Percentiles rank a stretch among this genome's conserved stretches.
phyloP scores from a whole-genome alignment of 2,113 vertebrate species.

The Antigone vipio region DNA sequence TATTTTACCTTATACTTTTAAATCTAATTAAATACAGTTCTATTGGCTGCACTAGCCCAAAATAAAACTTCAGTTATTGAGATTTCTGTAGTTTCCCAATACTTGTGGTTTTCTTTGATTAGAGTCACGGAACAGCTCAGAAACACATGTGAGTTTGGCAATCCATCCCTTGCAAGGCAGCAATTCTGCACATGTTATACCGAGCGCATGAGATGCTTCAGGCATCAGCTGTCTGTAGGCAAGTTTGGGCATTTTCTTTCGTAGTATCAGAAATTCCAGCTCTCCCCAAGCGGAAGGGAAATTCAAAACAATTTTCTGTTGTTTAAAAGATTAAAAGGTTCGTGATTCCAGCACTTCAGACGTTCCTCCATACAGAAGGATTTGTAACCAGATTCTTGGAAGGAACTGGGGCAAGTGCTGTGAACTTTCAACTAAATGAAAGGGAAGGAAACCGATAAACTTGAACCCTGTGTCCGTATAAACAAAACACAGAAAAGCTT shows the following conservation, averaged over 20 bases:
- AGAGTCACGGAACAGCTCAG: not conserved
- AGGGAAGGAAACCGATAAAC: constrained; percentile 24
- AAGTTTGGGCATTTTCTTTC: not conserved
- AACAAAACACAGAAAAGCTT: constrained; percentile 5
- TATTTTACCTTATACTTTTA: not conserved
- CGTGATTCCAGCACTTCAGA: not conserved
- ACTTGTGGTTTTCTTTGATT: not conserved
- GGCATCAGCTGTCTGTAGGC: not conserved
- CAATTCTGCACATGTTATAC: not conserved
- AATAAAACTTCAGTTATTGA: not conserved
- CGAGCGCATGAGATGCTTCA: not conserved
- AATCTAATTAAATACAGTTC: not conserved
- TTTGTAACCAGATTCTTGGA: not conserved
- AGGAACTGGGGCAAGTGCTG: not conserved
- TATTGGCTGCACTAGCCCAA: not conserved
- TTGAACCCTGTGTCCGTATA: not conserved
- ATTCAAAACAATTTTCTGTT: not conserved
- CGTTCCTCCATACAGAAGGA: not conserved
- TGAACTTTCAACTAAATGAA: not conserved
- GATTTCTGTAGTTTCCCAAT: not conserved
- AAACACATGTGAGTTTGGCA: not conserved
- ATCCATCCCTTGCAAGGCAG: not conserved
- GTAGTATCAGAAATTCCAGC: not conserved
- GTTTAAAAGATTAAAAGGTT: not conserved
- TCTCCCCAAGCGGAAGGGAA: not conserved